Percentiles rank a stretch among this genome's conserved stretches.
Conservation (phyloP, 2,113 vertebrate genomes). For the Balaenoptera acutorostrata region DNA sequence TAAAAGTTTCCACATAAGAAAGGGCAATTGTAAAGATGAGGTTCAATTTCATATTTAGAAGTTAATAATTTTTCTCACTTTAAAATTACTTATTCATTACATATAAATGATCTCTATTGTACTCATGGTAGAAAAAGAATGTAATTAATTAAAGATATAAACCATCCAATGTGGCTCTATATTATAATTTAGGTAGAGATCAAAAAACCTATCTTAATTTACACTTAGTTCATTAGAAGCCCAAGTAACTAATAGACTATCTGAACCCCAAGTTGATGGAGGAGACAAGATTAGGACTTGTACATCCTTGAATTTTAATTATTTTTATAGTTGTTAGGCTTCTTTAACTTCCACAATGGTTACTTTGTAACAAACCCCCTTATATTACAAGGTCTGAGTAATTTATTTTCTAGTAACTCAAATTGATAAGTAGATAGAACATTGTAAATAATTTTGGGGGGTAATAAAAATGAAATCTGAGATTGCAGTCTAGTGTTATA, state of each 20-base stretch:
- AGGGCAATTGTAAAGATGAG: background rate
- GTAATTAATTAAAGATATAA: background rate
- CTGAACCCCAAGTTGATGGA: background rate
- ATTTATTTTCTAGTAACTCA: background rate
- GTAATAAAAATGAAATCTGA: background rate
- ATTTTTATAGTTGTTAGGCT: background rate
- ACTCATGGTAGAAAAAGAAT: background rate
- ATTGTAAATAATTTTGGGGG: background rate
- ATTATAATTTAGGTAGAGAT: background rate
- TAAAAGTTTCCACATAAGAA: background rate
- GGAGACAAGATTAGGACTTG: background rate
- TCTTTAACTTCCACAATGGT: background rate
- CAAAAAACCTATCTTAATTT: background rate
- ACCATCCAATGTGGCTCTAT: background rate
- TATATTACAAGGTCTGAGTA: background rate
- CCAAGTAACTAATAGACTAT: background rate
- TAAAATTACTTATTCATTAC: background rate
- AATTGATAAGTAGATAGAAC: background rate
- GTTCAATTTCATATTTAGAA: background rate
- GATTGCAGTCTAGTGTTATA: background rate
- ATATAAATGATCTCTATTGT: background rate
- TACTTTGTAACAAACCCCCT: background rate
- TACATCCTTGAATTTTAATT: background rate
- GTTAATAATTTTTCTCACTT: background rate
- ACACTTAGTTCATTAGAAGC: background rate